Evolutionary conservation across 35 echinoderm and acorn worm genomes (phyloP).

Genomic region (Holothuria glaberrima): DNA sequence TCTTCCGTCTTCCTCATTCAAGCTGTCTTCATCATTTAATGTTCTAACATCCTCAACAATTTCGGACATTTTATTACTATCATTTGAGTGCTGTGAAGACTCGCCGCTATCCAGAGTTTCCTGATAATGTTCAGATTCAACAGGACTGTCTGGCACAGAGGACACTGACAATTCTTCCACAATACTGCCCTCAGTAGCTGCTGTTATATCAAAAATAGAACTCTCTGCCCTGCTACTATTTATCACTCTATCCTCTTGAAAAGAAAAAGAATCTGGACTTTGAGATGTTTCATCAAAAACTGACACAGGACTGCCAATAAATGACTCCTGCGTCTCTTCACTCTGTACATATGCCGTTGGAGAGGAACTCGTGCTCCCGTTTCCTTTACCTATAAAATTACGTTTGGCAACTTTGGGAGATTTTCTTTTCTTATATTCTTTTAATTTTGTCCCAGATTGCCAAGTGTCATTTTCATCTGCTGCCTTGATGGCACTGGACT

Average conservation of each 20-base stretch:
- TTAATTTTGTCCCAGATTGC: background rate
- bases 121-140: background rate
- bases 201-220: background rate
- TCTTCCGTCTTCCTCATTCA: background rate
- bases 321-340: background rate
- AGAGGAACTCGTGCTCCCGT: constrained; percentile 16
- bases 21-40: background rate
- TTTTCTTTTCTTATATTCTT: constrained; percentile 4
- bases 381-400: background rate
- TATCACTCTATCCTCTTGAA: too few species aligned
- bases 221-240: background rate
- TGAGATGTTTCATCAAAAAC: background rate
- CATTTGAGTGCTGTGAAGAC: background rate
- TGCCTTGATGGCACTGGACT: constrained; percentile 25
- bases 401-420: constrained; percentile 26
- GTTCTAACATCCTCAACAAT: background rate
- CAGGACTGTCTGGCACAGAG: constrained; percentile 17
- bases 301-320: background rate
- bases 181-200: background rate
- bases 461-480: background rate
- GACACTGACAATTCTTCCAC: constrained; percentile 23
- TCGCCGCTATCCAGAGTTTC: background rate
- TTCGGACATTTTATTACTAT: constrained; percentile 25
- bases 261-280: background rate
- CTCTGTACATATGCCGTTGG: background rate